These are phyloP conservation scores for Malurus splendens DNA, from an alignment of 2,797 vertebrate genomes.

Conservation along the genomic window DNA sequence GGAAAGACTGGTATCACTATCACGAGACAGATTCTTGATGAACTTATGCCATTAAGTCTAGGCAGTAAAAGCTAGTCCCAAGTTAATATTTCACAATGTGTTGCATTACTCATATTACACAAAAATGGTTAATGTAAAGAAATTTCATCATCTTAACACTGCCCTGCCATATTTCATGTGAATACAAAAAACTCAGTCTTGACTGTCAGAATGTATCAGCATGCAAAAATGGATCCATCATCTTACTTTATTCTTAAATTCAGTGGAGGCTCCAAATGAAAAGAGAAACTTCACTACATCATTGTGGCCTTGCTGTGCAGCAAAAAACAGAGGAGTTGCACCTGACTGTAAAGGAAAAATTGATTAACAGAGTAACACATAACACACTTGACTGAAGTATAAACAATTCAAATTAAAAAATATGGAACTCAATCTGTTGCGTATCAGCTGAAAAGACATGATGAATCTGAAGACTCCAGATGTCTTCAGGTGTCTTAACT, in stretches of 20 bases:
- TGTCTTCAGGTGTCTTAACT: neutral
- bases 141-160: neutral
- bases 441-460: neutral
- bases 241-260: constrained; percentile 90
- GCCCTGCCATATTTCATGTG: neutral
- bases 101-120: neutral
- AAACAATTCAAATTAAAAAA: neutral
- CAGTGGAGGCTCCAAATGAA: constrained; percentile 94
- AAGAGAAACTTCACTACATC: constrained; percentile 91
- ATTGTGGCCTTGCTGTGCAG: constrained; percentile 91
- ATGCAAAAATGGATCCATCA: neutral
- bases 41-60: neutral
- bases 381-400: neutral
- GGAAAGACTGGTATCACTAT: neutral
- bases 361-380: neutral
- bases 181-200: neutral
- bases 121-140: neutral
- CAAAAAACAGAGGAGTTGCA: constrained; percentile 92
- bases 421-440: neutral
- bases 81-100: neutral
- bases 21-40: neutral
- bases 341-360: constrained; percentile 81
- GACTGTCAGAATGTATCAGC: neutral
- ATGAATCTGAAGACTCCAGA: neutral
- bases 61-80: neutral